Conservation (phyloP, 30 jellyfish, hydroid and myxozoan species). For the Pseudorhiza aurosa region DNA sequence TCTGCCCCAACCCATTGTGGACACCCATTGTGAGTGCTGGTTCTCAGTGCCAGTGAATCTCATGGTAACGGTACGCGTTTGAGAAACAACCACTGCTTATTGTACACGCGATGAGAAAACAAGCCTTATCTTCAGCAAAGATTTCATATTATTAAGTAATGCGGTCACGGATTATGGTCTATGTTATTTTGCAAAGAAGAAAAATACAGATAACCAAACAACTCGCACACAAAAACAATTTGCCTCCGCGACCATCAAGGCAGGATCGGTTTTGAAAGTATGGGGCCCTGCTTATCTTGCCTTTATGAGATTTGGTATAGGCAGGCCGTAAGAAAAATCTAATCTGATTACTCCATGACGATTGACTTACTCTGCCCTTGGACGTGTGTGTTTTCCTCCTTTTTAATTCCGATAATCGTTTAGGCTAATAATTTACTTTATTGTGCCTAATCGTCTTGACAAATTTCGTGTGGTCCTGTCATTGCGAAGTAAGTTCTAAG, state of each 20-base stretch:
- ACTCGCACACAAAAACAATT: background rate
- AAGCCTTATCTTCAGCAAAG: constrained; percentile 12
- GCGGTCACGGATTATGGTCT: constrained; percentile 33
- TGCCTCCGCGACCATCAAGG: background rate
- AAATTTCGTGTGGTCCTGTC: constrained; percentile 38
- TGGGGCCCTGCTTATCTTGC: background rate
- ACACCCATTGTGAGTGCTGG: too few relatives aligned
- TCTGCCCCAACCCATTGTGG: background rate
- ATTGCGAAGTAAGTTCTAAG: too few relatives aligned
- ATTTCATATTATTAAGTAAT: constrained; percentile 22
- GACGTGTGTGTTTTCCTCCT: background rate
- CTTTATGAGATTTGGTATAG: background rate
- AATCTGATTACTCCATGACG: background rate
- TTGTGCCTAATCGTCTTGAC: background rate
- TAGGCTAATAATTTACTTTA: background rate
- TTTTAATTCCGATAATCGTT: background rate
- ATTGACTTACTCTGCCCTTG: background rate
- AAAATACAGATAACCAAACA: background rate
- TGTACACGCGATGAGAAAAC: background rate
- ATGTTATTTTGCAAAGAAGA: constrained; percentile 8
- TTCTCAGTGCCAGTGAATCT: background rate
- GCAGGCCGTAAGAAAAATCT: background rate
- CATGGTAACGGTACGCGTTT: constrained; percentile 36
- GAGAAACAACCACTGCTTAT: constrained; percentile 35
- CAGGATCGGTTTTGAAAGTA: background rate